Base-by-base conservation (phyloP, 1,140 invertebrate species). In the Hyphantria cunea region DNA sequence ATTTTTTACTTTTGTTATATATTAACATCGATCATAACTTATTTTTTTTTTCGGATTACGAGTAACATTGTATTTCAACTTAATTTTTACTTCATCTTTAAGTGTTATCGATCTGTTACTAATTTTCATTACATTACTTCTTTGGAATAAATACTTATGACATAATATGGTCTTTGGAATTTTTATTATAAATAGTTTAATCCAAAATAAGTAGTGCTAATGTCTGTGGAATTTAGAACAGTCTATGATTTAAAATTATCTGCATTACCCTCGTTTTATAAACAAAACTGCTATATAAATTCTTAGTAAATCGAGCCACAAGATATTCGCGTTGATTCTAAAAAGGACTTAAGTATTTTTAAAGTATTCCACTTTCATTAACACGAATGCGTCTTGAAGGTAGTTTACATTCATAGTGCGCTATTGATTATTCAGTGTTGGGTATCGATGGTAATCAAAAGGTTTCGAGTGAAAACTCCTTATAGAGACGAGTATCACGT, bases 401-500 rank as follows among this genome's bases (percentile, higher is more conserved):
- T 33, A 64, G 13, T 64, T 64, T 50, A 64, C 53, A 62, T 62
- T 60, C 50, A 62, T 47, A 49, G 32, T 49, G 31, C 61, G 37
- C 52, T 32, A 13, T 64, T 31, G 34, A 54, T 53, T 68, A 63
- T 68, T 62, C 59, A 47, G 55, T 13, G 59, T 60, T 11, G 50
- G 31, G 44, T 53, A 53, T 51, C 37, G 66, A 64, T 55, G 62
- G 39, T 59, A 64, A 68, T 66, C 58, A 47, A 56, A 56, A 60
- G 56, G 56, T 66, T 59, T 66, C 64, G 55, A 70, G 72, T 70
- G 75, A 80, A 80, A 80, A 71, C 54, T 53, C 58, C 63, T 65
- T 68, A 69, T 70, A 65, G 55, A 63, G 62, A 61, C 66, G 54
- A 62, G 50, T 59, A 66, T 69, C 77, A 75, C 72, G 72, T 73